Base-by-base conservation (phyloP, 2,113 vertebrate genomes). In the Alces alces region DNA sequence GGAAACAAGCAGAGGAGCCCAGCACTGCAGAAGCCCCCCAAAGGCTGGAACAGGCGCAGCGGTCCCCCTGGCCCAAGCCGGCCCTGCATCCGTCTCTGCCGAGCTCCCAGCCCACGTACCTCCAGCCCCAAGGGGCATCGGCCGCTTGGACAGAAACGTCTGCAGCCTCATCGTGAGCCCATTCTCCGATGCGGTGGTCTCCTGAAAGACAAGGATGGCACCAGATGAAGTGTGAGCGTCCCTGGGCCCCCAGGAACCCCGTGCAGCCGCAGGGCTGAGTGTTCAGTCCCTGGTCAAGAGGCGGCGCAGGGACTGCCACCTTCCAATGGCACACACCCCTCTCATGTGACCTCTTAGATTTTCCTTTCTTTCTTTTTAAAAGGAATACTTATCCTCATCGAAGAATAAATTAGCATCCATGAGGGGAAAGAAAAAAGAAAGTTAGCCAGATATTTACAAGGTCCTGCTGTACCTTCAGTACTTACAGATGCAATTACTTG, bases 71-170 rank as follows among this genome's bases (percentile, higher is more conserved):
- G 78, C n/a, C 52, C 5, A 14, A 33, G 57, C 21, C 5, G 27
- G 52, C 1, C 12, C 28, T 21, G 7, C 0, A 1, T 50, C 25
- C 6, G 10, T 4, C 19, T 88, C 15, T 1, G 5, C 7, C 6
- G 15, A 47, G 39, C 2, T 2, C 50, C 16, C 15, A 1, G 55
- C 84, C 76, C 61, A 96, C 98, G 97, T 98, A 99, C 99, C 99
- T 98, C 98, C 98, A 30, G 98, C 97, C 7, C 99, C 93, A 3
- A 99, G 98, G 1, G 99, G 98, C 82, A 99, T 97, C 0, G 99
- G 97, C 39, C 99, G 99, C 95, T 99, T 99, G 91, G 97, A 99
- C 93, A 99, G 96, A 95, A 99, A 99, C 11, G 99, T 99, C 91
- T 99, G 99, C 45, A 99, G 99, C 97, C 99, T 98, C 66, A 99